These are phyloP conservation scores for Heteromurus nitidus DNA, from an alignment of 2,888 invertebrate species.

Conservation along the genomic window DNA sequence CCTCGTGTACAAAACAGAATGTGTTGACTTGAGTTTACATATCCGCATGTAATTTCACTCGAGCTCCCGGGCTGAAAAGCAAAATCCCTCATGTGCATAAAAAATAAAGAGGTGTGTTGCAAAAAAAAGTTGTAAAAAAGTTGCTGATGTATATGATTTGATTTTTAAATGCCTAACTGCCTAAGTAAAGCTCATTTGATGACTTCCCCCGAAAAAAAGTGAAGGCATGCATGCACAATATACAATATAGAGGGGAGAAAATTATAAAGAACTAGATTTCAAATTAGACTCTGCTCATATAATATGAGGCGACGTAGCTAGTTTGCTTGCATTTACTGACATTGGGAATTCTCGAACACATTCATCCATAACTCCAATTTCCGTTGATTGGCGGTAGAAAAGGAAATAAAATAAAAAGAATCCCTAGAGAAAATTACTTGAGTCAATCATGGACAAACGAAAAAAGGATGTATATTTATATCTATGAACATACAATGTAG, in stretches of 20 bases:
- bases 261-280: not conserved
- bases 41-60: not conserved
- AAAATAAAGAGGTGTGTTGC: not conserved
- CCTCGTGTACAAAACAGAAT: not conserved
- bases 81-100: not conserved
- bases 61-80: not conserved
- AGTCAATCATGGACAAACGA: not conserved
- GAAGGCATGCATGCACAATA: too few species aligned
- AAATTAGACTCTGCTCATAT: too few species aligned
- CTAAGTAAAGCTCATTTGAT: slow-evolving; percentile 1
- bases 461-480: not conserved
- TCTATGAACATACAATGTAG: too few species aligned
- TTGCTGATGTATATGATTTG: slow-evolving; percentile 3
- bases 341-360: not conserved
- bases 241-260: not conserved
- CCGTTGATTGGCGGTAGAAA: not conserved
- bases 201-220: not conserved
- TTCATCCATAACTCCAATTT: not conserved
- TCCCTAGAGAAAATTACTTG: not conserved
- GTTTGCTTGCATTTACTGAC: not conserved
- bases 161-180: not conserved
- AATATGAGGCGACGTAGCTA: too few species aligned
- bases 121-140: not conserved
- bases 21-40: not conserved
- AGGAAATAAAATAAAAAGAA: not conserved